These are phyloP conservation scores for Cydia splendana DNA, from an alignment of 1,140 invertebrate genomes.

Conservation along the genomic window DNA sequence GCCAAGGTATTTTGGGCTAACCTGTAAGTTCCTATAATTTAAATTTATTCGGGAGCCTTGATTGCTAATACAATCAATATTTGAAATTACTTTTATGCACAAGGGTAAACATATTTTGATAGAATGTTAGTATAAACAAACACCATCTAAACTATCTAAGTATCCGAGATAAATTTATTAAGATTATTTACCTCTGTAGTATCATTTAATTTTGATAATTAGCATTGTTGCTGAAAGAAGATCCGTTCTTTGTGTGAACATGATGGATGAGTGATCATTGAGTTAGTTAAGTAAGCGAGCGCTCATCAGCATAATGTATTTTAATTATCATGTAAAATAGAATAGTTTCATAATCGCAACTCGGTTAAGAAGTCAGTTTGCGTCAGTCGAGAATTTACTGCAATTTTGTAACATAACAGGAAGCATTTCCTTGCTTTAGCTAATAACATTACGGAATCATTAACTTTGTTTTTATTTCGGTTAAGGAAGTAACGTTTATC, in stretches of 20 bases:
- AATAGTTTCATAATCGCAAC: background rate
- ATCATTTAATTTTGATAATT: too few species aligned
- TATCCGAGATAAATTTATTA: too few species aligned
- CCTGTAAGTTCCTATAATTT: too few species aligned
- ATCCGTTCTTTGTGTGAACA: background rate
- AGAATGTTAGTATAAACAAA: too few species aligned
- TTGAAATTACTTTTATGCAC: too few species aligned
- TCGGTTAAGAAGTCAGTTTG: background rate
- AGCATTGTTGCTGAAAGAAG: background rate
- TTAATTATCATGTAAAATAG: background rate
- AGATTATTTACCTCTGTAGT: too few species aligned
- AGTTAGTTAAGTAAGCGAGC: background rate
- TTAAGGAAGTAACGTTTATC: background rate
- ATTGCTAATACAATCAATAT: too few species aligned
- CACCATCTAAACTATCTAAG: background rate
- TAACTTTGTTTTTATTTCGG: background rate
- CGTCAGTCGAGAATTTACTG: background rate
- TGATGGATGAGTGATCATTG: background rate
- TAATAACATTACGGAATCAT: background rate
- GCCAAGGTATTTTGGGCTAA: too few species aligned
- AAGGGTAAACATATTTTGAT: too few species aligned
- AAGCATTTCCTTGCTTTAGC: background rate
- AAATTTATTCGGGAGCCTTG: too few species aligned
- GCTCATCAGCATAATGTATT: constrained; percentile 3
- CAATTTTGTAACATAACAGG: background rate